These are phyloP conservation scores for Salvelinus fontinalis DNA, from an alignment of 2,113 vertebrate genomes.

Conservation along the genomic window DNA sequence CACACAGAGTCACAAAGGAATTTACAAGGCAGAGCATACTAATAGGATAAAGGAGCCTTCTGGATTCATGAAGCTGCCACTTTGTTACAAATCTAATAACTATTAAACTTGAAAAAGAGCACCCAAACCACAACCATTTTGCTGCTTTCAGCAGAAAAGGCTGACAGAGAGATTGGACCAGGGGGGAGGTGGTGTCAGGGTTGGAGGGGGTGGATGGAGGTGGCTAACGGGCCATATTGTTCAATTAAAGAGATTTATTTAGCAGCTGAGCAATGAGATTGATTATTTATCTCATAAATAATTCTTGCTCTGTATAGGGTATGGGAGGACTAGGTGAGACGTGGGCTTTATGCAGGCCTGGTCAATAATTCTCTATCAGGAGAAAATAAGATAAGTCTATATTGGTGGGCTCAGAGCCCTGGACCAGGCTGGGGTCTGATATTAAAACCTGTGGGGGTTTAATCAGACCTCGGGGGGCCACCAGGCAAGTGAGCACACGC, in stretches of 20 bases:
- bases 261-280: conserved; percentile 68
- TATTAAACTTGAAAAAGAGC: conserved; percentile 69
- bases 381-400: conserved; percentile 67
- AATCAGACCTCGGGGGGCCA: conserved; percentile 69
- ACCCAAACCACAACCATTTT: conserved; percentile 38
- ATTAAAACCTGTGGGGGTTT: conserved; percentile 76
- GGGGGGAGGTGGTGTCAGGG: conserved; percentile 7
- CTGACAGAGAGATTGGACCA: conserved; percentile 45
- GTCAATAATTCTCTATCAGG: conserved; percentile 77
- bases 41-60: conserved; percentile 57
- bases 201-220: not conserved
- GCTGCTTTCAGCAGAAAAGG: conserved; percentile 70
- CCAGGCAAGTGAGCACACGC: conserved; percentile 71
- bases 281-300: conserved; percentile 78
- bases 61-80: conserved; percentile 61
- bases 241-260: conserved; percentile 74
- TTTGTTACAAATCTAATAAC: conserved; percentile 67
- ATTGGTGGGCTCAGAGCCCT: conserved; percentile 21
- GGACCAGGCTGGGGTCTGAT: conserved; percentile 58
- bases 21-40: conserved; percentile 62
- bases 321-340: conserved; percentile 31
- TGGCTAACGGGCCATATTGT: conserved; percentile 50
- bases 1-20: conserved; percentile 65
- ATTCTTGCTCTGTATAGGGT: conserved; percentile 57
- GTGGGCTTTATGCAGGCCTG: conserved; percentile 51